phyloP scores from a whole-genome alignment of 2,797 vertebrate species.

The Oryzias sinensis region DNA sequence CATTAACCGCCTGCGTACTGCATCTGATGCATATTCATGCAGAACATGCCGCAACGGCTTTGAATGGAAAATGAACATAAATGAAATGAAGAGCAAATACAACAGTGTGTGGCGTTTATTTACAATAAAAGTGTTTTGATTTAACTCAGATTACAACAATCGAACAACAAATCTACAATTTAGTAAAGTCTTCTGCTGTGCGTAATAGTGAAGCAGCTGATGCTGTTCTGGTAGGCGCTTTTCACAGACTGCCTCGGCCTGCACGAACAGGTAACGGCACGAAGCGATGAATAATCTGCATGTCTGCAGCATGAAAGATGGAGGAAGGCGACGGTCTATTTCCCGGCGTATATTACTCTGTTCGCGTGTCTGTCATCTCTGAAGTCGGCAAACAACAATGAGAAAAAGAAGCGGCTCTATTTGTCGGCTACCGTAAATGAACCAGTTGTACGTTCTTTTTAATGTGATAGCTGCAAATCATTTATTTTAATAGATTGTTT shows the following conservation, averaged over 20 bases:
- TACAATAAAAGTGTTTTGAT: too few species aligned
- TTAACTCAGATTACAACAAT: slow-evolving; percentile 35
- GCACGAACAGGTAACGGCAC: slow-evolving; percentile 37
- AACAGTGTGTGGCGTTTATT: slow-evolving; percentile 14
- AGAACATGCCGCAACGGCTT: not conserved
- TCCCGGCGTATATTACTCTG: slow-evolving; percentile 52
- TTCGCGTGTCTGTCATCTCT: slow-evolving; percentile 60
- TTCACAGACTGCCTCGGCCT: slow-evolving; percentile 53
- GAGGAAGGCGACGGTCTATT: slow-evolving; percentile 28
- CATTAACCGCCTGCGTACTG: slow-evolving; percentile 7
- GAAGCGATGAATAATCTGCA: slow-evolving; percentile 47
- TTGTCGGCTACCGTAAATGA: slow-evolving; percentile 47
- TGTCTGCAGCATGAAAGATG: slow-evolving; percentile 45
- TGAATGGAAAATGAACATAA: not conserved
- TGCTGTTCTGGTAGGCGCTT: slow-evolving; percentile 14
- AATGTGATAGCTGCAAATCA: too few species aligned
- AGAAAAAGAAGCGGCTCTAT: slow-evolving; percentile 48
- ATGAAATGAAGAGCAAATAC: slow-evolving; percentile 1
- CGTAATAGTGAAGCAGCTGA: too few species aligned
- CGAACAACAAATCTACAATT: too few species aligned
- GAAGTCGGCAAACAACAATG: slow-evolving; percentile 64
- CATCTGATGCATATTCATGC: slow-evolving; percentile 3
- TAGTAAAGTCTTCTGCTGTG: slow-evolving; percentile 32
- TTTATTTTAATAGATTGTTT: too few species aligned
- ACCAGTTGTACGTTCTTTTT: too few species aligned